These are phyloP conservation scores for Gnatocerus cornutus DNA, from an alignment of 2,888 invertebrate genomes.

Conservation along the genomic window DNA sequence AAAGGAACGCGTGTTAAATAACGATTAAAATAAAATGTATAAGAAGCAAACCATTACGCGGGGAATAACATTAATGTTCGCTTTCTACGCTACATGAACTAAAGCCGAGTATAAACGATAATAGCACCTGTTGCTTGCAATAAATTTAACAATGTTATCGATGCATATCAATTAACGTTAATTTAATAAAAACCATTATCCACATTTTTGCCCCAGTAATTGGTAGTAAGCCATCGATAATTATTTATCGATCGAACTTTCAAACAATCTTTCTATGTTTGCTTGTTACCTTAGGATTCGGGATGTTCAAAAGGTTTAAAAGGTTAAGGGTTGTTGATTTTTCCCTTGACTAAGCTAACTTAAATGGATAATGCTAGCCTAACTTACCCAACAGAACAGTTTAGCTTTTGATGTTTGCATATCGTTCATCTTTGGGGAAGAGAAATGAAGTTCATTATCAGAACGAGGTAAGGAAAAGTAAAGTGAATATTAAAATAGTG, in stretches of 20 bases:
- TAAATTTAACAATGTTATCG: slow-evolving; percentile 31
- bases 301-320: slow-evolving; percentile 15
- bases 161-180: slow-evolving; percentile 18
- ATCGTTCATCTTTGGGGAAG: slow-evolving; percentile 9
- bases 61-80: no score
- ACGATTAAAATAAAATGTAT: no score
- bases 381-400: slow-evolving; percentile 9
- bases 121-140: slow-evolving; percentile 29
- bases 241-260: neutral
- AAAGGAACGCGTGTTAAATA: no score
- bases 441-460: neutral
- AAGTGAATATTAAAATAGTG: neutral
- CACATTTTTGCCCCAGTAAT: neutral
- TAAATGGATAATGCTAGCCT: slow-evolving; percentile 21
- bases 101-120: neutral
- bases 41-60: no score
- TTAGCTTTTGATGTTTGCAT: slow-evolving; percentile 22
- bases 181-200: neutral
- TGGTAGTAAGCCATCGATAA: neutral
- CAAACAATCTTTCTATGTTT: slow-evolving; percentile 13
- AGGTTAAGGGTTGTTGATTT: slow-evolving; percentile 26
- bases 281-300: slow-evolving; percentile 23
- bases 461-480: neutral
- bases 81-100: no score
- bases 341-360: slow-evolving; percentile 32